These are phyloP conservation scores for Microctenopoma lineatum DNA, from an alignment of 2,797 vertebrate species.

Conservation along the genomic window DNA sequence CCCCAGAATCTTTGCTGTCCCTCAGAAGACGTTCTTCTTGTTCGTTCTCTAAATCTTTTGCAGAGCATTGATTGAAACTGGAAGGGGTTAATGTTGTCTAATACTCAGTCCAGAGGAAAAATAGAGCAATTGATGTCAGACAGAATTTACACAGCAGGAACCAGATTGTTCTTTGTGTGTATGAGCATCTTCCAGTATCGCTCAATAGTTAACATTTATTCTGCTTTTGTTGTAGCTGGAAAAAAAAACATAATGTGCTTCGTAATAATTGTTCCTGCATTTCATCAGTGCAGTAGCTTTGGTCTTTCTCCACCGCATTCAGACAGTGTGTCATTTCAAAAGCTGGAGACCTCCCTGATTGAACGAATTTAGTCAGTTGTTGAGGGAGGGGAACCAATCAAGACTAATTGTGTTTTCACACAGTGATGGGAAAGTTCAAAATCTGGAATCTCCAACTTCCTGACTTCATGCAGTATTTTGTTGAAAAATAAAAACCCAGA, in stretches of 20 bases:
- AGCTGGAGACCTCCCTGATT: constrained; percentile 36
- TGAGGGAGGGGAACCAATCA: constrained; percentile 47
- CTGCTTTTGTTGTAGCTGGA: constrained; percentile 8
- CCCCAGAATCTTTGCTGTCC: constrained; percentile 35
- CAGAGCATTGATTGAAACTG: constrained; percentile 61
- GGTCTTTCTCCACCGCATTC: constrained; percentile 29
- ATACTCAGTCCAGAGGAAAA: constrained; percentile 19
- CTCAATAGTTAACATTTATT: constrained; percentile 14
- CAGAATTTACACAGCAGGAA: constrained; percentile 22
- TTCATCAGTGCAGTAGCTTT: background rate
- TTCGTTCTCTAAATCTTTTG: constrained; percentile 36
- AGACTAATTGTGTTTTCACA: constrained; percentile 48
- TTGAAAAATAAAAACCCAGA: constrained; percentile 8
- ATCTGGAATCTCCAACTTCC: constrained; percentile 15
- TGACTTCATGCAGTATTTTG: background rate
- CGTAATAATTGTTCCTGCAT: background rate
- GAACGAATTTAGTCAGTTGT: constrained; percentile 27
- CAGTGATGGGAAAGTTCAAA: constrained; percentile 34
- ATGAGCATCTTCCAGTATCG: constrained; percentile 13
- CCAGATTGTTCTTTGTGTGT: background rate
- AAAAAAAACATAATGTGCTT: background rate
- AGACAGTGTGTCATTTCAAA: constrained; percentile 33
- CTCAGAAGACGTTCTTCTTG: constrained; percentile 36
- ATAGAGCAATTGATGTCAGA: constrained; percentile 25
- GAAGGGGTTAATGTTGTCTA: constrained; percentile 42